A percentile compares a stretch with the other conserved stretches of the same genome.
Evolutionary conservation across 2,797 vertebrate species (phyloP).

Genomic region (Karalla daura): DNA sequence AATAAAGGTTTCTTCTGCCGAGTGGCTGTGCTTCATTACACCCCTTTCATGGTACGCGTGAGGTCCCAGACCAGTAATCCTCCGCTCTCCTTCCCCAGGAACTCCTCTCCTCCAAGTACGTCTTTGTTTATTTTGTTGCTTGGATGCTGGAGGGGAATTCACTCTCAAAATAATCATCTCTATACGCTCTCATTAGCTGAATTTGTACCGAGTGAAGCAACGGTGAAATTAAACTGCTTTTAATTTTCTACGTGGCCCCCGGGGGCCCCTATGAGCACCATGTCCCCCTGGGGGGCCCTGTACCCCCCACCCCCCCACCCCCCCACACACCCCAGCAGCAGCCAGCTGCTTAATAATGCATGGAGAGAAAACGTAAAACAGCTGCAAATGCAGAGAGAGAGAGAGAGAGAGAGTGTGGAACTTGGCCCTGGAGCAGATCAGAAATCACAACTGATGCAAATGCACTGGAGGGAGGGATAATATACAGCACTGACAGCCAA

Average conservation of each 20-base stretch:
- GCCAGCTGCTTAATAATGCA: conserved; percentile 50
- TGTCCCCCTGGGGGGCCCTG: too few species aligned
- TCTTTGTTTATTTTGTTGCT: conserved; percentile 38
- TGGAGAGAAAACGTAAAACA: conserved; percentile 20
- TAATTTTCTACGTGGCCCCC: conserved; percentile 46
- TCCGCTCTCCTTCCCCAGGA: not conserved
- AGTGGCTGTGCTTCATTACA: too few species aligned
- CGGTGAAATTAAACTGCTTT: conserved; percentile 56
- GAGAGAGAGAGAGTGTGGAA: not conserved
- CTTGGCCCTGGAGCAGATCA: conserved; percentile 19
- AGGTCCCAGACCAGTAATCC: not conserved
- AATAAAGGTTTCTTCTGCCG: conserved; percentile 72
- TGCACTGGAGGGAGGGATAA: not conserved
- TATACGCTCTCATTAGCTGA: conserved; percentile 35
- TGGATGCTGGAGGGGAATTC: conserved; percentile 26
- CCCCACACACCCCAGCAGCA: conserved; percentile 36
- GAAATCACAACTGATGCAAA: conserved; percentile 11
- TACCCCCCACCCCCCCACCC: too few species aligned
- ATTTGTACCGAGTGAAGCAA: conserved; percentile 29
- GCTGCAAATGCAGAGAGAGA: conserved; percentile 7
- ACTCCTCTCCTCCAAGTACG: conserved; percentile 20
- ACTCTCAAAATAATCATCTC: conserved; percentile 33
- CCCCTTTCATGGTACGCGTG: too few species aligned
- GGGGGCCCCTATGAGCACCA: conserved; percentile 28
- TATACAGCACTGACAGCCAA: conserved; percentile 11